Evolutionary conservation across 2,113 vertebrate genomes (phyloP).

Genomic region (Hyperopisus bebe): DNA sequence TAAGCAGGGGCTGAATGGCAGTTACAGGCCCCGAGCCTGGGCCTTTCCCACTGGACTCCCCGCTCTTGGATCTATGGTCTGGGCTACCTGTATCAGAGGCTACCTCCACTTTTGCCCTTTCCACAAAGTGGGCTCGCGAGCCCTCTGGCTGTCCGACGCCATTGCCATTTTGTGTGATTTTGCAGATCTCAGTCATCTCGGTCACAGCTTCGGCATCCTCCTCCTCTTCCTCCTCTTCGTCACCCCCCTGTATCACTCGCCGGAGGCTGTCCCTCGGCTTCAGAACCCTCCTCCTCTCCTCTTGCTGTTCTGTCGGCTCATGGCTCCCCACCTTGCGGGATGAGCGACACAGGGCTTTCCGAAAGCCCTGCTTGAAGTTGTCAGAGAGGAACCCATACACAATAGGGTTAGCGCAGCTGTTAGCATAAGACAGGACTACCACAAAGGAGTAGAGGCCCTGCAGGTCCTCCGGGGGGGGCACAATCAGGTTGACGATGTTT

Average conservation of each 20-base stretch:
- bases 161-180: slow-evolving; percentile 69
- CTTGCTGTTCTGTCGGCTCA: slow-evolving; percentile 45
- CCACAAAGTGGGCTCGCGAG: slow-evolving; percentile 38
- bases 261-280: slow-evolving; percentile 63
- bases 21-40: slow-evolving; percentile 30
- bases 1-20: slow-evolving; percentile 41
- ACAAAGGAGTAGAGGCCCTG: slow-evolving; percentile 80
- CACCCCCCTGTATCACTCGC: slow-evolving; percentile 39
- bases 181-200: slow-evolving; percentile 68
- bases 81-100: slow-evolving; percentile 38
- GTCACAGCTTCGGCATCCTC: slow-evolving; percentile 45
- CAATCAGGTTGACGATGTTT: slow-evolving; percentile 84
- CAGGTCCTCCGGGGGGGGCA: slow-evolving; percentile 72
- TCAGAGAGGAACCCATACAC: slow-evolving; percentile 90
- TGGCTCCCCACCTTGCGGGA: slow-evolving; percentile 61
- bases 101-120: slow-evolving; percentile 38
- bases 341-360: slow-evolving; percentile 80
- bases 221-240: slow-evolving; percentile 51
- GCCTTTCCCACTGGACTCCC: slow-evolving; percentile 39
- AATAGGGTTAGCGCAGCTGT: slow-evolving; percentile 95
- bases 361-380: slow-evolving; percentile 92
- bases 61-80: slow-evolving; percentile 29
- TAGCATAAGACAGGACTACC: slow-evolving; percentile 84
- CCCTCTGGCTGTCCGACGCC: slow-evolving; percentile 43
- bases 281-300: slow-evolving; percentile 50